Conservation (phyloP, 37 sponge, comb jelly and placozoan species). For the Sycon ciliatum region DNA sequence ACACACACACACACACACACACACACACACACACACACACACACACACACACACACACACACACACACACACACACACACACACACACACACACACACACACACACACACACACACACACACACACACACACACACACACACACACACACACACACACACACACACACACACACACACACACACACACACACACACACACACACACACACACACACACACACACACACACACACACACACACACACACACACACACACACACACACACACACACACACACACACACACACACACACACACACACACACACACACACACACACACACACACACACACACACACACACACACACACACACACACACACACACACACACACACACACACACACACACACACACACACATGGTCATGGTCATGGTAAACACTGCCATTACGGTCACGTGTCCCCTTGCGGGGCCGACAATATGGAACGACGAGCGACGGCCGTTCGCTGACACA, state of each 20-base stretch:
- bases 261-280: constrained; percentile 34
- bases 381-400: constrained; percentile 41
- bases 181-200: background rate
- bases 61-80: constrained; percentile 33
- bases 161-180: constrained; percentile 10
- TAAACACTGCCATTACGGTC: background rate
- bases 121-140: constrained; percentile 15
- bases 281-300: background rate
- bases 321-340: constrained; percentile 9
- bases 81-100: background rate
- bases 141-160: constrained; percentile 23
- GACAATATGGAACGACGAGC: background rate
- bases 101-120: constrained; percentile 22
- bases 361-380: constrained; percentile 15
- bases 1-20: constrained; percentile 5
- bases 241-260: constrained; percentile 24
- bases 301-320: constrained; percentile 12
- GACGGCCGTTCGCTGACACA: background rate
- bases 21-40: constrained; percentile 1
- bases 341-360: constrained; percentile 5
- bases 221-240: background rate
- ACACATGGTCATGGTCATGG: background rate
- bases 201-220: constrained; percentile 2
- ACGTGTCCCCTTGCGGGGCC: background rate
- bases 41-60: constrained; percentile 5